These are phyloP conservation scores for Papilio machaon DNA, from an alignment of 1,140 invertebrate species.

Conservation along the genomic window DNA sequence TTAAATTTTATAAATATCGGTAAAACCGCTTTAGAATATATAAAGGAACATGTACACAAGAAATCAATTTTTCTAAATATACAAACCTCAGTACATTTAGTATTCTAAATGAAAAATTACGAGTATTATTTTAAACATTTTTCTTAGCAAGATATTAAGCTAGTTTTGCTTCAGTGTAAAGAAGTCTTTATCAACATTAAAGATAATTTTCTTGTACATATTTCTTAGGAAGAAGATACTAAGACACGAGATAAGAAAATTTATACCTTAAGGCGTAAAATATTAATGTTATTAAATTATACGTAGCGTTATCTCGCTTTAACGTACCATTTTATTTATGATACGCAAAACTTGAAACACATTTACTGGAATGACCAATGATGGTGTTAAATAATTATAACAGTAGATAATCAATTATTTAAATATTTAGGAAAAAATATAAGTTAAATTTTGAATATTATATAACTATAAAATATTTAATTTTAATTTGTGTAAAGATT, in stretches of 20 bases:
- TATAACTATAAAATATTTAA: too few relatives aligned
- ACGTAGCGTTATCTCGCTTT: background rate
- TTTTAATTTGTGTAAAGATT: too few relatives aligned
- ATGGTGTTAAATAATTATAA: background rate
- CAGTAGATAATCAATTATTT: too few relatives aligned
- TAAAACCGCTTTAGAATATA: background rate
- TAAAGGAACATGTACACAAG: too few relatives aligned
- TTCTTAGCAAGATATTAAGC: background rate
- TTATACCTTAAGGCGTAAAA: background rate
- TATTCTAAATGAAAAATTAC: background rate
- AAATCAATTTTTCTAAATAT: too few relatives aligned
- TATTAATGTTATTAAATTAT: conserved; percentile 1
- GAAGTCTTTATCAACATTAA: conserved; percentile 5
- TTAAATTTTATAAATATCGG: background rate
- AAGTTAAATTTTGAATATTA: too few relatives aligned
- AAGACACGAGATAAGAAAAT: conserved; percentile 17
- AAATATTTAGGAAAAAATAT: too few relatives aligned
- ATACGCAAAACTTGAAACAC: background rate
- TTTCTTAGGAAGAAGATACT: conserved; percentile 12
- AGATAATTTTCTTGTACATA: conserved; percentile 7
- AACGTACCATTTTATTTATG: background rate
- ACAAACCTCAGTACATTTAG: background rate
- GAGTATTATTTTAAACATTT: background rate
- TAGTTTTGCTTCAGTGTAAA: conserved; percentile 8
- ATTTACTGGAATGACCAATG: background rate